phyloP scores from a whole-genome alignment of 2,888 invertebrate genomes.

The Drosophila acutilabella region DNA sequence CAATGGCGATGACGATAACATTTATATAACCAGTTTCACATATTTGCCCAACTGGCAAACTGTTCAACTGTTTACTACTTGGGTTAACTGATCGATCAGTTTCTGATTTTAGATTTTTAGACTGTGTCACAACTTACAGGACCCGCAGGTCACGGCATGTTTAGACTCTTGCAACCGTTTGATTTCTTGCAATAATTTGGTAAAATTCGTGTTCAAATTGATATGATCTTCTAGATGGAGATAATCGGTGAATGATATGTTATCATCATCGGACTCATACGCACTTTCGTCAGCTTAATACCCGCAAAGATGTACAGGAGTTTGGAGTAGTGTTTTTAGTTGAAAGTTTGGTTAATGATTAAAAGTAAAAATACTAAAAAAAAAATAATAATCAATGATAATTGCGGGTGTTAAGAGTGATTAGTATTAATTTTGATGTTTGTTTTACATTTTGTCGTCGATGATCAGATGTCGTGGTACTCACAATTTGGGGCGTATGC shows the following conservation, averaged over 20 bases:
- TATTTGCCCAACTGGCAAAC: neutral
- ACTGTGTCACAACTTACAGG: constrained; percentile 54
- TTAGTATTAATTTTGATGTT: neutral
- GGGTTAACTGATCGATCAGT: neutral
- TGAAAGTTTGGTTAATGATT: too few species aligned
- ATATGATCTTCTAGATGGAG: constrained; percentile 29
- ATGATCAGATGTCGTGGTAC: constrained; percentile 36
- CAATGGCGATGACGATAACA: too few species aligned
- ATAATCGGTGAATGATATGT: constrained; percentile 18
- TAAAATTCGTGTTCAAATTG: constrained; percentile 14
- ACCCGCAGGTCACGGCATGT: constrained; percentile 44
- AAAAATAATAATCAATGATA: neutral
- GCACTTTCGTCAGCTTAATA: constrained; percentile 22
- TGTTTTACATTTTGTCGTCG: neutral
- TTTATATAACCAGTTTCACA: too few species aligned
- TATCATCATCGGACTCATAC: constrained; percentile 36
- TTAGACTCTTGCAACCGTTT: constrained; percentile 57
- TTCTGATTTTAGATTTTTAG: too few species aligned
- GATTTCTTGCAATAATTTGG: constrained; percentile 48
- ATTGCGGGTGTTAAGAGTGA: neutral
- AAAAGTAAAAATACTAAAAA: neutral
- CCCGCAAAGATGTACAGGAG: neutral
- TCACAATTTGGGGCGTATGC: constrained; percentile 59
- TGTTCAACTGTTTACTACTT: neutral
- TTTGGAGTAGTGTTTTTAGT: constrained; percentile 4